These are phyloP conservation scores for Phasia obesa DNA, from an alignment of 2,888 invertebrate species.

Conservation along the genomic window DNA sequence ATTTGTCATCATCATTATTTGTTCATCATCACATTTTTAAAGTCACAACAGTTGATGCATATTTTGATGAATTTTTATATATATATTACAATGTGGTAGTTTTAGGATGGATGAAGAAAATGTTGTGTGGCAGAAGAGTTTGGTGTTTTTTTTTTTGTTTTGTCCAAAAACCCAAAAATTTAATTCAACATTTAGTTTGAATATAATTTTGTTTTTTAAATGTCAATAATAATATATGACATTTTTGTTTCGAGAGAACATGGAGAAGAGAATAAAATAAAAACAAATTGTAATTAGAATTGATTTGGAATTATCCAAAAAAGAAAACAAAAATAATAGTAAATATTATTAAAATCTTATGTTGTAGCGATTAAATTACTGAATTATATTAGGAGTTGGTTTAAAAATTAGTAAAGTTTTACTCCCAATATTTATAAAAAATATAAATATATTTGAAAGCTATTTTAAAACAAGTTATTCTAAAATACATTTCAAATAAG, in stretches of 20 bases:
- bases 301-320: conserved; percentile 74
- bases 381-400: conserved; percentile 58
- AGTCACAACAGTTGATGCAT: conserved; percentile 60
- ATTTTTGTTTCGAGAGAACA: conserved; percentile 67
- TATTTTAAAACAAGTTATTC: no score
- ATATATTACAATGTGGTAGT: conserved; percentile 27
- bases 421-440: conserved; percentile 38
- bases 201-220: conserved; percentile 71
- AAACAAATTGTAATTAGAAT: conserved; percentile 80
- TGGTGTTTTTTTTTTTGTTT: conserved; percentile 51
- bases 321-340: no score
- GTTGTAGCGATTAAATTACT: conserved; percentile 70
- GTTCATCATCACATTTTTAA: conserved; percentile 55
- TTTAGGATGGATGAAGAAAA: conserved; percentile 56
- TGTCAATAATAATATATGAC: conserved; percentile 57
- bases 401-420: conserved; percentile 54
- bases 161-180: conserved; percentile 62
- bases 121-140: conserved; percentile 68
- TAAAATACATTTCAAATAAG: no score
- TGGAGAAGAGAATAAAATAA: conserved; percentile 81
- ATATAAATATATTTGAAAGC: conserved; percentile 52
- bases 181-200: conserved; percentile 66
- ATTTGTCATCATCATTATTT: conserved; percentile 53
- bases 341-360: conserved; percentile 55
- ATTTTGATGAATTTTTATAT: conserved; percentile 56